Conservation (phyloP, 1,140 invertebrate species). For the Magallana gigas region DNA sequence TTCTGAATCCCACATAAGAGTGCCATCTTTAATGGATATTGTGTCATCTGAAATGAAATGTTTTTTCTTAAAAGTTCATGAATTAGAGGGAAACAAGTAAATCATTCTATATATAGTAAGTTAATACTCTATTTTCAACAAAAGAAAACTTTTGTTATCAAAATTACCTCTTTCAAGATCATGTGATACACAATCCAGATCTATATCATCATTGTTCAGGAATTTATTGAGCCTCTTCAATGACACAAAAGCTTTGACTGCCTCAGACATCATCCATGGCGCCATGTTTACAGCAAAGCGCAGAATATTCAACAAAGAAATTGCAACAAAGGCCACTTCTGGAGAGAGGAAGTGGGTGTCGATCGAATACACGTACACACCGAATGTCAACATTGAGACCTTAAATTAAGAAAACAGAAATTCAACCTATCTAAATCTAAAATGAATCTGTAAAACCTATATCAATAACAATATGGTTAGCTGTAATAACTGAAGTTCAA, state of each 20-base stretch:
- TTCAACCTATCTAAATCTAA: too few relatives aligned
- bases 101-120: too few relatives aligned
- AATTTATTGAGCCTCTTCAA: slow-evolving; percentile 74
- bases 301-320: slow-evolving; percentile 98
- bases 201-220: slow-evolving; percentile 74
- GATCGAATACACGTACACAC: slow-evolving; percentile 76
- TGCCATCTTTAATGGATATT: slow-evolving; percentile 79
- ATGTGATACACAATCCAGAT: slow-evolving; percentile 68
- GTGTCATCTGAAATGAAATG: slow-evolving; percentile 66
- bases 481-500: too few relatives aligned
- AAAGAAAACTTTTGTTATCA: not conserved
- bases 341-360: slow-evolving; percentile 89
- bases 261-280: slow-evolving; percentile 81
- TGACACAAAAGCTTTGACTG: slow-evolving; percentile 78
- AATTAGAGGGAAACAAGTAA: too few relatives aligned
- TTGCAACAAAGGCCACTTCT: slow-evolving; percentile 94
- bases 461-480: too few relatives aligned
- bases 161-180: slow-evolving; percentile 60
- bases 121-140: too few relatives aligned
- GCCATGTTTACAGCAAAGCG: slow-evolving; percentile 89
- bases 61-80: not conserved
- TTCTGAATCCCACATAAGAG: slow-evolving; percentile 80
- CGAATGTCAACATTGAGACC: slow-evolving; percentile 93
- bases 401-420: slow-evolving; percentile 49
- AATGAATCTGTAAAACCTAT: too few relatives aligned